Evolutionary conservation across 2,113 vertebrate species (phyloP), one percentile per base, ranked within the genome.

Genomic region (Perca schrenkii): DNA sequence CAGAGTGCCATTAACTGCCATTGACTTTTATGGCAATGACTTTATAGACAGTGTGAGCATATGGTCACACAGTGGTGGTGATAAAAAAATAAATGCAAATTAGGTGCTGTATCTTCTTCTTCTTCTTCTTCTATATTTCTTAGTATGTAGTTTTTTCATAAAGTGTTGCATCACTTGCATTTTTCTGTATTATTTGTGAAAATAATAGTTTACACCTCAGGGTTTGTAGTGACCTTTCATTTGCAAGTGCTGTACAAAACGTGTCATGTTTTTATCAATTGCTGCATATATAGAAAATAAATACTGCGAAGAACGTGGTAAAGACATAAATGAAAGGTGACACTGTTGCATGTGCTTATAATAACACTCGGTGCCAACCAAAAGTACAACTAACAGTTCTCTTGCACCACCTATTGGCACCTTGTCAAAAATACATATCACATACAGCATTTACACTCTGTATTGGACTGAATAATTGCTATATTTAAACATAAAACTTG

Each of bases 331-430:
- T 54, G 2, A 64, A 34, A 25, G 6, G 12, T 46, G 28, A 52
- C 2, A 10, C 15, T 28, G 6, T 16, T 34, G 8, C 47, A 65
- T 21, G 53, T 40, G 15, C 12, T 78, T 36, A 17, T 21, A 50
- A 17, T 4, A 53, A 31, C 12, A 25, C 21, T 21, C 10, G 13
- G 1, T 2, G 17, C 5, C 8, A 43, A 52, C 4, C 22, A 76
- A 6, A 52, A 40, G 19, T 21, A 57, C 2, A 11, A 21, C 8
- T 17, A 60, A 60, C 31, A 49, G 77, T 16, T 76, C 79, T 84
- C 79, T 92, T 78, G 73, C 90, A 62, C 90, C 91, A 86, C 61
- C 90, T 91, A 74, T 46, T 87, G 88, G 84, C 17, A 34, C 2
- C n/a, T 21, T 28, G 28, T 54, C 43, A 68, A 54, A 78, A 71